Base-by-base conservation (phyloP, 2,797 vertebrate genomes). In the Poeciliopsis gracilis region DNA sequence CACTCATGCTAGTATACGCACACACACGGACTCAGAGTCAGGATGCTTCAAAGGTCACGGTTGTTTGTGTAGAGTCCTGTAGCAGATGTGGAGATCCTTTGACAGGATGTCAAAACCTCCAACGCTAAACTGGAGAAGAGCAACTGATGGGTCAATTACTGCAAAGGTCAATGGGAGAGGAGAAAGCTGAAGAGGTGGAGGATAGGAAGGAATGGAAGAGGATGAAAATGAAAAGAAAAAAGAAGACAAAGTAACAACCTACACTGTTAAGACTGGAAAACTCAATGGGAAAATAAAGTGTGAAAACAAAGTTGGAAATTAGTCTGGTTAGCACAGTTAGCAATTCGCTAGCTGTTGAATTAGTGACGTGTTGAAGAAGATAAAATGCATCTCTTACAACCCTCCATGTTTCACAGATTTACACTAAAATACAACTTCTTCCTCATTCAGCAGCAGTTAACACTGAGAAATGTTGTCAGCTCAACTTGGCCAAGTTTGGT, bases 121-220 rank as follows among this genome's bases (percentile, higher is more conserved):
- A 91, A 93, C 91, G 94, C 90, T 89, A 90, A 92, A 91, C 88
- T 88, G 88, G 71, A 92, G 93, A 95, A 94, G 95, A 95, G 92
- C 90, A 95, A 94, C 94, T 96, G 95, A 96, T 96, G 94, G 95
- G 95, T 96, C 95, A 96, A 96, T 96, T 96, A 95, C 89, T 90
- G 93, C 90, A 95, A 96, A 96, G 95, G 95, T 96, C 95, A 95
- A 89, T 57, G 72, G 85, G 73, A 77, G 81, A 76, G 75, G 84
- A 74, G 78, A 78, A 45, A 33, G 23, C 6, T 0, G 25, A 70
- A 70, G 12, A 45, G n/a, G 23, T 45, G 20, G 12, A 23, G 38
- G 15, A 53, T 20, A 25, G 72, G 43, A 72, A 67, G 16, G 18
- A 25, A 45, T n/a, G 20, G 72, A 38, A 51, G 20, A 49, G 41